Evolutionary conservation across 2,113 vertebrate genomes (phyloP), one percentile per base, ranked within the genome.

Genomic region (Plecturocebus donacophilus): DNA sequence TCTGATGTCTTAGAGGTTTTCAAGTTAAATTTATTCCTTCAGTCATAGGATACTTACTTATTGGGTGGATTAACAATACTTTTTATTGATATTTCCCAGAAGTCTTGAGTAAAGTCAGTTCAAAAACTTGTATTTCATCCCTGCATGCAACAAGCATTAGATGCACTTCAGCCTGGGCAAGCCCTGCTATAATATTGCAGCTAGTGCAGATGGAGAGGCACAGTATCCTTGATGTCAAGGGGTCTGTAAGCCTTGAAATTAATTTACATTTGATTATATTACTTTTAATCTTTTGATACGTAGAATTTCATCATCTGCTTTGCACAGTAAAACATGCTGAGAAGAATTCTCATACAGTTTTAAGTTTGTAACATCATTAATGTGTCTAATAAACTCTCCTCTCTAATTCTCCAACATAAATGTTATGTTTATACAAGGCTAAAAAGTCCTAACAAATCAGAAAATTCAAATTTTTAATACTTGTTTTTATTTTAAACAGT

Each of bases 161-260:
- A 11, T 61, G 8, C 25, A 0, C 11, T 42, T 0, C 0, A 7
- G 4, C 35, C 8, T 8, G 0, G 17, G 13, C 35, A 17, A 35
- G 25, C 9, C 17, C 9, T 52, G 25, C 64, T 17, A 10, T 32
- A 20, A 14, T 49, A 14, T 4, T 58, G 8, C 8, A 8, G 11
- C 21, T n/a, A 10, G 40, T 21, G 3, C 11, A 87, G 7, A 19
- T 38, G n/a, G 21, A 42, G 56, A 81, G 6, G 3, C 1, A 27
- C 12, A 8, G 20, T 25, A 3, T 17, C 45, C 9, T 20, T 64
- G 20, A 58, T 40, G 10, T 23, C 64, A 52, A 20, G 52, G n/a
- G 54, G n/a, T 40, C 64, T 38, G n/a, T 47, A 70, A 40, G 35
- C 66, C 40, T 54, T 8, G 25, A 73, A 40, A 61, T 23, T 30